Evolutionary conservation across 1,140 invertebrate genomes (phyloP), one percentile per base, ranked within the genome.

Genomic region (Papilio helenus): DNA sequence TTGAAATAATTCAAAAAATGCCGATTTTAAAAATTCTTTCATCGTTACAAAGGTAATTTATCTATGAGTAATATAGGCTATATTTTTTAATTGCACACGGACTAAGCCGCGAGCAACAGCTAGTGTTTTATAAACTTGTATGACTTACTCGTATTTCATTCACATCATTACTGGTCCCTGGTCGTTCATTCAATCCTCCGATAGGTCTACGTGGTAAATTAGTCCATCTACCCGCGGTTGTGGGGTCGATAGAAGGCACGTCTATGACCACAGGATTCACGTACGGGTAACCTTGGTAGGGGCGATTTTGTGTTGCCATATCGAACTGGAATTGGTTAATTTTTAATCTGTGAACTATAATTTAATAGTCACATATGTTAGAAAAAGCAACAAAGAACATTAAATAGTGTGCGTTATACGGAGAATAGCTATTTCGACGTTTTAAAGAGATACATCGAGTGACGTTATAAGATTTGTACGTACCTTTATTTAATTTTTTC

Each of bases 211-310:
- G 72, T 1, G 91, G 91, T 29, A 92, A 81, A 34, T 90, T 87
- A 1, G 82, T 68, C 86, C 88, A 91, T 34, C 72, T 80, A 1
- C 86, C 84, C 0, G 87, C 87, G 0, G 86, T 81, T 9, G 77
- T 81, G 0, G 85, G 49, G 34, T 86, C 85, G 0, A 90, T 73
- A 0, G 86, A 76, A 0, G 85, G 88, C 12, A 83, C 86, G 34
- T 90, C 90, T 0, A 79, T 84, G 1, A 86, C 85, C 1, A 81
- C 73, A 1, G 88, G 89, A 29, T 86, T 87, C 1, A 84, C 82
- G 81, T 90, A 92, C 0, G 90, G 90, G 51, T 90, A 92, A 1
- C 89, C 89, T n/a, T 90, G 89, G 79, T 92, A 92, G 2, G 78
- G 72, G 10, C 46, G 65, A 14, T 65, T 76, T n/a, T 83, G 76